phyloP scores from a whole-genome alignment of 2,797 vertebrate genomes.

The Pyrocephalus nanus region DNA sequence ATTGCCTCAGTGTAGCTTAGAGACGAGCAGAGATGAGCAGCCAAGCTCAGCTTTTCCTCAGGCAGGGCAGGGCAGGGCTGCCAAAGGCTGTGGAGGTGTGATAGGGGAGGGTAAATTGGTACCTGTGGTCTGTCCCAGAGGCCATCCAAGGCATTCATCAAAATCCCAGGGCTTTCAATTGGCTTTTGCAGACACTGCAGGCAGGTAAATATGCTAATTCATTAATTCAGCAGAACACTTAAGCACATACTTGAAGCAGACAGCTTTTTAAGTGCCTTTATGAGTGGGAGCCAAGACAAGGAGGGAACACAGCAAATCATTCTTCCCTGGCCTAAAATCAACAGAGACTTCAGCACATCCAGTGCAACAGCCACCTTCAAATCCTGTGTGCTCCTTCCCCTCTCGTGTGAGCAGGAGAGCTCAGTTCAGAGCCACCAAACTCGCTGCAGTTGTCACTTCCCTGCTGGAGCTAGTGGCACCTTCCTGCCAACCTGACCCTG shows the following conservation, averaged over 20 bases:
- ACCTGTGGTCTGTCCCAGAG: not conserved
- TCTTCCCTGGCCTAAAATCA: slow-evolving; percentile 6
- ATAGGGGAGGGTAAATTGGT: not conserved
- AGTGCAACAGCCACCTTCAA: not conserved
- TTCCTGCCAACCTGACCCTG: not conserved
- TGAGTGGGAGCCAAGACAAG: not conserved
- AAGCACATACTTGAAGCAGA: slow-evolving; percentile 27
- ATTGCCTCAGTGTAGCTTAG: not conserved
- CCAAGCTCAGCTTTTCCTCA: not conserved
- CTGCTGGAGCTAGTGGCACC: not conserved
- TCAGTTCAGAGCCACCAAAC: not conserved
- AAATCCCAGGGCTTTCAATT: not conserved
- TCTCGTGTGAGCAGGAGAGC: rapidly evolving
- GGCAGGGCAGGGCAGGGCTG: not conserved
- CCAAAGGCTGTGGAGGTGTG: not conserved
- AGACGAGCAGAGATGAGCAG: not conserved
- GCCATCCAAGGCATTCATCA: not conserved
- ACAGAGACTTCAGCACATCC: rapidly evolving
- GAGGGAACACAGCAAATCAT: not conserved
- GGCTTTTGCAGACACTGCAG: not conserved
- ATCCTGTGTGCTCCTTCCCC: not conserved
- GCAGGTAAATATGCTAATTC: not conserved
- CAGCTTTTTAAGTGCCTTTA: slow-evolving; percentile 30
- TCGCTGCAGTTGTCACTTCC: not conserved
- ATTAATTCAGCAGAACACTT: slow-evolving; percentile 16